These are phyloP conservation scores for Prunella strophiata DNA, from an alignment of 2,797 vertebrate species.

Conservation along the genomic window DNA sequence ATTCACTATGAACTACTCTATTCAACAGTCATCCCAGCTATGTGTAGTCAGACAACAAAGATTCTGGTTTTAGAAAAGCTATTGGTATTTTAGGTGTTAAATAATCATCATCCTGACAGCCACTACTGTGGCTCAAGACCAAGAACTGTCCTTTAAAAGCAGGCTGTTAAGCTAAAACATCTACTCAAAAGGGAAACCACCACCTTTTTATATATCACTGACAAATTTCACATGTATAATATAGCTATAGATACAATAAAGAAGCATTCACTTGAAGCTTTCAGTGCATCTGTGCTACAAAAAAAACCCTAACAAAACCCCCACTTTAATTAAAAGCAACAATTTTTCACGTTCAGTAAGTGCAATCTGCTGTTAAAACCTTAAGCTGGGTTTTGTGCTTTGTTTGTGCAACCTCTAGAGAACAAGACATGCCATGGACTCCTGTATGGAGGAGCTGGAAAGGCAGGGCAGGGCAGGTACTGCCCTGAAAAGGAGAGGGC, in stretches of 20 bases:
- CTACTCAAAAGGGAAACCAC: background rate
- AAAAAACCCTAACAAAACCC: fast-evolving
- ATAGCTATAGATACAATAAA: background rate
- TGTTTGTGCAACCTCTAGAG: background rate
- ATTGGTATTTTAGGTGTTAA: background rate
- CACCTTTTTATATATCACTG: background rate
- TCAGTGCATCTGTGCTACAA: background rate
- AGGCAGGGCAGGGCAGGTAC: fast-evolving
- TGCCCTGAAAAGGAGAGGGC: background rate
- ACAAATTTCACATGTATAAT: background rate
- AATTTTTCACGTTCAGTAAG: background rate
- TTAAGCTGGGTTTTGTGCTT: background rate
- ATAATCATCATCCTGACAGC: fast-evolving
- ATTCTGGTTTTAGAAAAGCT: background rate
- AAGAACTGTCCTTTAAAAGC: background rate
- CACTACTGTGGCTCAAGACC: background rate
- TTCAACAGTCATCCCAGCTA: background rate
- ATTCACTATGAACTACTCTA: background rate
- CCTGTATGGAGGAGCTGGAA: fast-evolving
- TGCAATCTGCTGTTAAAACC: background rate
- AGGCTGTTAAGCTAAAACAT: background rate
- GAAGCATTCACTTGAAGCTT: background rate
- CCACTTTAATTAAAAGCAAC: background rate
- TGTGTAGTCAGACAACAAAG: background rate
- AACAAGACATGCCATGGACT: background rate